Conservation (phyloP, 2,888 invertebrate genomes). For the Rambutsinella grinnellia region DNA sequence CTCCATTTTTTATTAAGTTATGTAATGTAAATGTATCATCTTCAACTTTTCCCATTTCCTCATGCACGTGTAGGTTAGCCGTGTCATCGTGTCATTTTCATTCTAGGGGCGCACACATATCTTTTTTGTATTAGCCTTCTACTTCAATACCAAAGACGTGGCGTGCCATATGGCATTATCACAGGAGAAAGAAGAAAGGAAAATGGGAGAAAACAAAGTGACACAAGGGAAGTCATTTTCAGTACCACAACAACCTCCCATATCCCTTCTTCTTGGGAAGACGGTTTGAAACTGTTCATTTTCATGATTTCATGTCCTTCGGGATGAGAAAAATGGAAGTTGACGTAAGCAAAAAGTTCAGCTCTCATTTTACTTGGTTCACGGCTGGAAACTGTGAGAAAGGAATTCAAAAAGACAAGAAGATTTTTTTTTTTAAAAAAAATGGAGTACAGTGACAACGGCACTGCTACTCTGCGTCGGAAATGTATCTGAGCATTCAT, state of each 20-base stretch:
- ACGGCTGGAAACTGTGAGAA: no score
- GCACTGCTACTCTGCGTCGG: no score
- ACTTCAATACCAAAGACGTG: background rate
- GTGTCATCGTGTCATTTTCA: background rate
- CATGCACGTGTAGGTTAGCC: background rate
- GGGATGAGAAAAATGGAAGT: slow-evolving; percentile 25
- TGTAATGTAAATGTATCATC: no score
- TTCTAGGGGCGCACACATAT: background rate
- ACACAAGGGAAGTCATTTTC: slow-evolving; percentile 5
- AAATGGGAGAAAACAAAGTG: slow-evolving; percentile 10
- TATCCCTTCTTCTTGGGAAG: slow-evolving; percentile 4
- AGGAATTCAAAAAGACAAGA: no score
- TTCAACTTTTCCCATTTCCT: no score
- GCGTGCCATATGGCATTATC: slow-evolving; percentile 24
- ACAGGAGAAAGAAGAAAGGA: slow-evolving; percentile 9
- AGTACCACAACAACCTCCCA: slow-evolving; percentile 5
- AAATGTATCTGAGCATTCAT: no score
- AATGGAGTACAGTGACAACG: no score
- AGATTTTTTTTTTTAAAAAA: no score
- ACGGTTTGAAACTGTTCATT: slow-evolving; percentile 29
- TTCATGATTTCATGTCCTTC: slow-evolving; percentile 22
- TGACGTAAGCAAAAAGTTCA: background rate
- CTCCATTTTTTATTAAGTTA: no score
- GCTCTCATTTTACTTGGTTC: background rate
- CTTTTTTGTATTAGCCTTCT: background rate